Evolutionary conservation across 2,888 invertebrate genomes (phyloP).

Genomic region (Nesidiocoris tenuis): DNA sequence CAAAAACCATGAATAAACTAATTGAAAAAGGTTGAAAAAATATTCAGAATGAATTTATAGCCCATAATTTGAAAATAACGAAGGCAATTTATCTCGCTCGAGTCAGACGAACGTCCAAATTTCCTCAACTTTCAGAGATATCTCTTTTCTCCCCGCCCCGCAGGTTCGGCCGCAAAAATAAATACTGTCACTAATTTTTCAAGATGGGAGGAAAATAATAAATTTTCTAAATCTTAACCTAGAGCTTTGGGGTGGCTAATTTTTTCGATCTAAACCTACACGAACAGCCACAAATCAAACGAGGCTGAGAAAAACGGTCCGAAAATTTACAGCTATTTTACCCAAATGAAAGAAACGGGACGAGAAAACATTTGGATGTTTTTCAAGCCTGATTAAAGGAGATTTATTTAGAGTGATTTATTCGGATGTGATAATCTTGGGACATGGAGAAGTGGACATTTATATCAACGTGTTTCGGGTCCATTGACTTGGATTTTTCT

Average conservation of each 20-base stretch:
- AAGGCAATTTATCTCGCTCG: not conserved
- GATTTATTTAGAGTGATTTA: constrained; percentile 38
- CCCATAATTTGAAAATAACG: not conserved
- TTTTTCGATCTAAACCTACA: not conserved
- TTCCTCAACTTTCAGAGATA: not conserved
- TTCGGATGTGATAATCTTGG: not conserved
- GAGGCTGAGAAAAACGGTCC: not conserved
- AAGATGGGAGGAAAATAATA: not conserved
- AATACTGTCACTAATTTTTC: not conserved
- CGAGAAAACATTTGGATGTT: constrained; percentile 24
- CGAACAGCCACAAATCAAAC: not conserved
- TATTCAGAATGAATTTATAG: too few relatives aligned
- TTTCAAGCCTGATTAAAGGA: constrained; percentile 35
- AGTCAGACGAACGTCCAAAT: not conserved
- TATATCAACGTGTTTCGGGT: too few relatives aligned
- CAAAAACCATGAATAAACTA: too few relatives aligned
- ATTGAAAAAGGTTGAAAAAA: too few relatives aligned
- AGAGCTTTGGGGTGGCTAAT: not conserved
- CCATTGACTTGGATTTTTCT: too few relatives aligned
- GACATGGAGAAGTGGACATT: not conserved
- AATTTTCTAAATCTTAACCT: not conserved
- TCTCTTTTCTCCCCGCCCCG: not conserved
- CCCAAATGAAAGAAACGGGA: not conserved
- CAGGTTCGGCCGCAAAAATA: not conserved
- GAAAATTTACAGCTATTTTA: not conserved